Evolutionary conservation across 2,888 invertebrate genomes (phyloP).

Genomic region (Tetrapedia diversipes): DNA sequence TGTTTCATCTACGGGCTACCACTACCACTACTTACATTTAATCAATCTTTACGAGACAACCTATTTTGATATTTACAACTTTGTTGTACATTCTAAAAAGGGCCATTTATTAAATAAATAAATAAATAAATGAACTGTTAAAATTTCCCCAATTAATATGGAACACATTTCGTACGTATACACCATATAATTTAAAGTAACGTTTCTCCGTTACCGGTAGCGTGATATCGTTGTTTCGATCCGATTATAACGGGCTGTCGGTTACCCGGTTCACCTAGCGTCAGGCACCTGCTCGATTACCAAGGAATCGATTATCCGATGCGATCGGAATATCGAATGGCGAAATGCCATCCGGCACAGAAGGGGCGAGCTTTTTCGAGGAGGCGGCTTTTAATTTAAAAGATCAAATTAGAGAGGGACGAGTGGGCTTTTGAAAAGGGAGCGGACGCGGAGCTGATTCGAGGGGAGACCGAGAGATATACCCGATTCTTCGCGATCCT

Average conservation of each 20-base stretch:
- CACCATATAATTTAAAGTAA: neutral
- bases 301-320: conserved; percentile 24
- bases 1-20: too few relatives aligned
- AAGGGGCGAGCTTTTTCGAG: neutral
- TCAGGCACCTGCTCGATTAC: conserved; percentile 16
- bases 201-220: neutral
- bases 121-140: too few relatives aligned
- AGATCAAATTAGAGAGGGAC: conserved; percentile 59
- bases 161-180: too few relatives aligned
- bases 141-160: too few relatives aligned
- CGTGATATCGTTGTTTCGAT: neutral
- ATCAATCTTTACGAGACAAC: too few relatives aligned
- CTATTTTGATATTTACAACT: too few relatives aligned
- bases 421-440: conserved; percentile 43
- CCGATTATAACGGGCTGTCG: conserved; percentile 7
- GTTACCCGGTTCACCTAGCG: neutral
- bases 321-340: conserved; percentile 9
- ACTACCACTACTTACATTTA: too few relatives aligned
- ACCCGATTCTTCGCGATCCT: conserved; percentile 6
- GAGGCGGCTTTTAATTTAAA: conserved; percentile 56
- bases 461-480: neutral
- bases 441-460: neutral
- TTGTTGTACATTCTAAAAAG: too few relatives aligned
- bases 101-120: too few relatives aligned
- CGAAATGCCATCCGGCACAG: neutral